Evolutionary conservation across 2,113 vertebrate genomes (phyloP), one percentile per base, ranked within the genome.

Genomic region (Podocnemis expansa): DNA sequence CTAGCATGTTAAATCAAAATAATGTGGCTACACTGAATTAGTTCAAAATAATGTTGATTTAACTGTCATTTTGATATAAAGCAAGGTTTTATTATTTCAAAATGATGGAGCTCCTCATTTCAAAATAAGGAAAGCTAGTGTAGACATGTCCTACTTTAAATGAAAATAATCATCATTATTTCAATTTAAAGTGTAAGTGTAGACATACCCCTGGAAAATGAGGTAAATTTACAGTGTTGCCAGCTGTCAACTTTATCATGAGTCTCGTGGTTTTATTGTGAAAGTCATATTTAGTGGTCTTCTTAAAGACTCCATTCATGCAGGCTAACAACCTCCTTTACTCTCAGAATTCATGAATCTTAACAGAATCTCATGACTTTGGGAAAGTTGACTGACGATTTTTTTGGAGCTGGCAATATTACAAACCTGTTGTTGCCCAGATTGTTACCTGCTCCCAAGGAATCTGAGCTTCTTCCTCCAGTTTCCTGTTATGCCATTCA

Each of bases 161-260:
- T n/a, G n/a, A n/a, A n/a, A n/a, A n/a, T n/a, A n/a, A n/a, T n/a
- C n/a, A n/a, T n/a, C n/a, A n/a, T n/a, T n/a, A n/a, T n/a, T n/a
- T n/a, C n/a, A n/a, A n/a, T n/a, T n/a, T n/a, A n/a, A n/a, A n/a
- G n/a, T n/a, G n/a, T n/a, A n/a, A n/a, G n/a, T n/a, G n/a, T n/a
- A n/a, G n/a, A n/a, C n/a, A n/a, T n/a, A n/a, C n/a, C n/a, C n/a
- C n/a, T n/a, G n/a, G n/a, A n/a, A 84, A 90, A 51, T 73, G 58
- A 31, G 41, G 51, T 60, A 89, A 79, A 5, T 51, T n/a, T n/a
- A n/a, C 49, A 51, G 9, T 75, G 14, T 54, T 47, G 38, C 16
- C 75, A 21, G 0, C 0, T n/a, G n/a, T 27, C 5, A 25, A 34
- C 56, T 78, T 81, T 56, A 41, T 56, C 34, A 56, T 9, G 63